Base-by-base conservation (phyloP, 1,140 invertebrate species). In the Oryzaephilus surinamensis region DNA sequence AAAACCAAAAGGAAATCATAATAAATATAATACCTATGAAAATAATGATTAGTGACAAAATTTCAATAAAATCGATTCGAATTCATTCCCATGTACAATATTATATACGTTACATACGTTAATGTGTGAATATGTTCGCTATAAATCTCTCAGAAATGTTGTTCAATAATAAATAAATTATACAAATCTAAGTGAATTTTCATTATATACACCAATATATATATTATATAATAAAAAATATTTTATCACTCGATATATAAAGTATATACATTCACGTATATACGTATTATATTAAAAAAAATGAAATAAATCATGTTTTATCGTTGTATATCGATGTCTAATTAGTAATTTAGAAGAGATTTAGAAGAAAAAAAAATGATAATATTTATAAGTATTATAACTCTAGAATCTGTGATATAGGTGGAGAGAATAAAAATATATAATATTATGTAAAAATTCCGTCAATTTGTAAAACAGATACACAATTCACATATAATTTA, bases 321-420 rank as follows among this genome's bases (percentile, higher is more conserved):
- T 34, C 36, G 41, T 42, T 42, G 41, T 42, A 32, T 42, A 17
- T 38, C 36, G 32, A 26, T 42, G 41, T 42, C 19, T 20, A 12
- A 34, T 8, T 36, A 35, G 41, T 30, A 23, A 10, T 10, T 24
- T 7, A 24, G 10, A n/a, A 24, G 11, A n/a, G 5, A 21, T n/a
- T 24, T 34, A 36, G 24, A 12, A 37, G n/a, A 29, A 23, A 21
- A 27, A 20, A 35, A 30, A n/a, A 30, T 42, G 36, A 36, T 42
- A 36, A 42, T 42, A 42, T 42, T 36, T 33, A 26, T 42, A 42
- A 42, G 32, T 34, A 42, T 42, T n/a, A n/a, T 42, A 42, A 35
- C 32, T 42, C 32, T 42, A 42, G 41, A 42, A 42, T 42, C 41
- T 42, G 41, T 42, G 41, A 42, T 42, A 42, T 42, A 42, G 41